Base-by-base conservation (phyloP, 2,797 vertebrate genomes). In the Tamandua tetradactyla region DNA sequence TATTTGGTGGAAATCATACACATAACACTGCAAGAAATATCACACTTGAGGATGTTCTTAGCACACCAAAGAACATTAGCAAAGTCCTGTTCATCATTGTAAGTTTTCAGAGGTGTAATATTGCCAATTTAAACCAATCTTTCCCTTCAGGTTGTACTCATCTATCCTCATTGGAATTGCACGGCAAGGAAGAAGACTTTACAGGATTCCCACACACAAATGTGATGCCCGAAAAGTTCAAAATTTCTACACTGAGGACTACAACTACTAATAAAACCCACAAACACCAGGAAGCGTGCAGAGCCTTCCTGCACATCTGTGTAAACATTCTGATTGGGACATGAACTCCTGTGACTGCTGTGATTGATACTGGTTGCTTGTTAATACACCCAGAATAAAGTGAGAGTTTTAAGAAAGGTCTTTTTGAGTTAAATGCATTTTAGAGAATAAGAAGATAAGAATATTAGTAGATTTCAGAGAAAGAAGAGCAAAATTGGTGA, bases 121-220 rank as follows among this genome's bases (percentile, higher is more conserved):
- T 42, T 95, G 11, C 23, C 62, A 90, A 35, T 86, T 82, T 85
- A 91, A 90, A 9, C 7, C 30, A 61, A 22, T 1, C 7, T 52
- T 87, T 79, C 32, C 37, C 47, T 91, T 71, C 37, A 61, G 52
- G 71, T 64, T 64, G 2, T 32, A 55, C 23, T 82, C 66, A 44
- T 61, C n/a, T 82, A 30, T 79, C 85, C 69, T 91, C 68, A 79
- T 6, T 62, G 37, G 55, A 93, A 92, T 37, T 85, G 57, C 82
- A 87, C 30, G 71, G 64, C 4, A 30, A 8, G 89, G 37, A 37
- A 82, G 49, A 57, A 62, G 30, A 0, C n/a, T 76, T n/a, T 82
- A 32, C 3, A 32, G 22, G 25, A 75, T 32, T 76, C 78, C 35
- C 69, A 79, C 57, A 37, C n/a, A 32, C 44, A 90, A 93, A 68